Percentiles rank a stretch among this genome's conserved stretches.
These are phyloP conservation scores for Cryptomyrus ogoouensis DNA, from an alignment of 2,113 vertebrate species.

Conservation along the genomic window DNA sequence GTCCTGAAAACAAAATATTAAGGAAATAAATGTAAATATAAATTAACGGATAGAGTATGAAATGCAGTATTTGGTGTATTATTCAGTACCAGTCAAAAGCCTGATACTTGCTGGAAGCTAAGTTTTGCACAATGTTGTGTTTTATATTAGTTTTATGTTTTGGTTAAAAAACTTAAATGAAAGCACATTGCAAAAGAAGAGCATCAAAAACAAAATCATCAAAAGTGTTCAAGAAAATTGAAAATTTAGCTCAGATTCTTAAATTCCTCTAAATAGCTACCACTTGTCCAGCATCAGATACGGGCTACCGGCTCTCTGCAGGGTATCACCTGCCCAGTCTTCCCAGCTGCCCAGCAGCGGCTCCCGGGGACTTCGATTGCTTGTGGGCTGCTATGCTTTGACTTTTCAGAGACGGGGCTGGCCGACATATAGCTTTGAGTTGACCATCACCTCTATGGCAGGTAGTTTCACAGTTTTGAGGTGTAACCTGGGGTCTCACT, in stretches of 20 bases:
- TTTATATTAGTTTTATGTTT: neutral
- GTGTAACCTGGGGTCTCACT: neutral
- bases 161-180: neutral
- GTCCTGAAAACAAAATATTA: neutral
- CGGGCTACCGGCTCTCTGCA: neutral
- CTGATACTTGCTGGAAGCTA: neutral
- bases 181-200: neutral
- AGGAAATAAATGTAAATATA: neutral
- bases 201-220: neutral
- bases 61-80: neutral
- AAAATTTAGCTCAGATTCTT: neutral
- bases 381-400: neutral
- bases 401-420: neutral
- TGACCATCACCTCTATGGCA: neutral
- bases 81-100: neutral
- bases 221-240: neutral
- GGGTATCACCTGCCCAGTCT: neutral
- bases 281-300: neutral
- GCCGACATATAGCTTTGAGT: neutral
- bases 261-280: neutral
- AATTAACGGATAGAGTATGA: neutral
- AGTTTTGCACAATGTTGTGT: neutral
- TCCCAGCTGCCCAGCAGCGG: neutral
- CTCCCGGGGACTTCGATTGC: neutral
- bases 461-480: neutral